Base-by-base conservation (phyloP, 2,113 vertebrate species). In the Glaucidium brasilianum region DNA sequence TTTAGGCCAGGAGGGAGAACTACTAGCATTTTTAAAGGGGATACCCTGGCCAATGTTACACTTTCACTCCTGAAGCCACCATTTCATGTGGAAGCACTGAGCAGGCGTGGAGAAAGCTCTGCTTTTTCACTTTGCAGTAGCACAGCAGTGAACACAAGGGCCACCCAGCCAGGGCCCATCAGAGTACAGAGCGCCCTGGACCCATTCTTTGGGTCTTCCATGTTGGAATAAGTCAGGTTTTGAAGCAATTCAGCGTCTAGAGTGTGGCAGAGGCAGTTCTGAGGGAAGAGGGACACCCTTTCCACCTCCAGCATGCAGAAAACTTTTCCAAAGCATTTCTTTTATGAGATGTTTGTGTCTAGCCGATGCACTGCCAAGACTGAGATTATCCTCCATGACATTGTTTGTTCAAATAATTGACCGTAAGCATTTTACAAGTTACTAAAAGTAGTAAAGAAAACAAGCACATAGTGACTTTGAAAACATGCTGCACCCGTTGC, bases 391-490 rank as follows among this genome's bases (percentile, higher is more conserved):
- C 26, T 62, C 53, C 41, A 6, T 11, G 16, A 75, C 74, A 85
- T 41, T 85, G 84, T 55, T 96, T 84, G 60, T 72, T 68, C 93
- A 80, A 78, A 77, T 74, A 80, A 91, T 37, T 89, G 69, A 52
- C 80, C 2, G 7, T 67, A 74, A 81, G 52, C 9, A 21, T 81
- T 89, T 95, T 84, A 81, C 55, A 85, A 87, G 81, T 91, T 88
- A 68, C 87, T 93, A 90, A 93, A 96, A 95, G 81, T 17, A 91
- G 94, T 30, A 85, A 87, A 95, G 87, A 87, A 96, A 95, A 82
- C 49, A 95, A 82, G 64, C 39, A 22, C 16, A 3, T 15, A 90
- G 63, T 82, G 45, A 49, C 92, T 92, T 78, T 69, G 84, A 69
- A 82, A 93, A 75, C 27, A 47, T 3, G 5, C 56, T 71, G 72